Percentiles rank a stretch among this genome's conserved stretches.
Conservation (phyloP, 2,888 invertebrate genomes). For the Alitta virens region DNA sequence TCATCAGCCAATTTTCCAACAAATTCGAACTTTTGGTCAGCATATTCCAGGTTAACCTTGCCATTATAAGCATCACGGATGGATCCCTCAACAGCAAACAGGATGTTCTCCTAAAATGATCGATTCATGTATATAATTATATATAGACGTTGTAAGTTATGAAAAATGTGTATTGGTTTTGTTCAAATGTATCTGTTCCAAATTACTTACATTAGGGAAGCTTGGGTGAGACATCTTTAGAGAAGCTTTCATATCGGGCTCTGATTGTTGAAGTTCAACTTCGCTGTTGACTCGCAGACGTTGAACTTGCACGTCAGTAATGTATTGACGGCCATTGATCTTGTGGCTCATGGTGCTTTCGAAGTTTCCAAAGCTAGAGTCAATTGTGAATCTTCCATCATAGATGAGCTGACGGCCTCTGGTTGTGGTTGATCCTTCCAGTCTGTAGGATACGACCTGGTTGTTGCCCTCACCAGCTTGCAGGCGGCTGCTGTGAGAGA, state of each 20-base stretch:
- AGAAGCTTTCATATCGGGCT: constrained; percentile 6
- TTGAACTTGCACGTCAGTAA: constrained; percentile 22
- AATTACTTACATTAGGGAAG: constrained; percentile 19
- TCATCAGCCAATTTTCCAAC: constrained; percentile 17
- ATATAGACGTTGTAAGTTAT: neutral
- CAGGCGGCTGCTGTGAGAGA: constrained; percentile 18
- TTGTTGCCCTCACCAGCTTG: constrained; percentile 26
- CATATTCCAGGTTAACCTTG: constrained; percentile 12
- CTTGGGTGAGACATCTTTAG: constrained; percentile 21
- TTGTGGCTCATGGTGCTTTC: constrained; percentile 18
- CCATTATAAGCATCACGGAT: constrained; percentile 1
- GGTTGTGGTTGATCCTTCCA: constrained; percentile 20
- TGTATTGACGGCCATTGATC: constrained; percentile 18
- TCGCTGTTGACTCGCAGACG: constrained; percentile 20
- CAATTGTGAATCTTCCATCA: constrained; percentile 30
- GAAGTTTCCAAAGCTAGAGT: constrained; percentile 15
- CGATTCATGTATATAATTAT: too few relatives aligned
- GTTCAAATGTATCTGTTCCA: neutral
- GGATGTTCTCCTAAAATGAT: neutral
- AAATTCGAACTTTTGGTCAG: constrained; percentile 5
- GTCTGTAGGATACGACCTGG: constrained; percentile 25
- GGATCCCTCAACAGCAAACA: constrained; percentile 5
- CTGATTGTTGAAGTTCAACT: neutral
- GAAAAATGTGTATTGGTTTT: neutral
- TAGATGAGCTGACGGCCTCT: constrained; percentile 28